Percentiles rank a stretch among this genome's conserved stretches.
These are phyloP conservation scores for Patagioenas fasciata DNA, from an alignment of 2,113 vertebrate genomes.

Conservation along the genomic window DNA sequence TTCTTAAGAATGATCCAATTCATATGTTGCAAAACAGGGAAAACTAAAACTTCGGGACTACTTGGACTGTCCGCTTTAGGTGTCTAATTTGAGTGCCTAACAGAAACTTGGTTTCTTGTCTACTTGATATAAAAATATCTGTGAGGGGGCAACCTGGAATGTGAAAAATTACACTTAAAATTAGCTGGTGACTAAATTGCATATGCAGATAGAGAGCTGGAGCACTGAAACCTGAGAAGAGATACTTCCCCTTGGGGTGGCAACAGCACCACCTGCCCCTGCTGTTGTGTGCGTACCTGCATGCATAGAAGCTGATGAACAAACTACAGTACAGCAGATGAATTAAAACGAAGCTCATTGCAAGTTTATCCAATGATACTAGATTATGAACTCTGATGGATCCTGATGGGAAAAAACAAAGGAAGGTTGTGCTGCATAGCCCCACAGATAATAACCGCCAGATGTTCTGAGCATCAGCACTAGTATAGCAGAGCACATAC, in stretches of 20 bases:
- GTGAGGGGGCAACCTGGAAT: background rate
- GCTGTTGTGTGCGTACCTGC: background rate
- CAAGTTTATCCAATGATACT: background rate
- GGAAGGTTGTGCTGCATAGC: background rate
- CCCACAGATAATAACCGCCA: background rate
- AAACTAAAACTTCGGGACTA: background rate
- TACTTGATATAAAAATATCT: fast-evolving
- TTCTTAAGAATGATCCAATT: background rate
- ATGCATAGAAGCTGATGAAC: background rate
- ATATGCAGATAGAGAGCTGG: background rate
- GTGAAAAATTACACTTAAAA: background rate
- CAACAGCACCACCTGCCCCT: background rate
- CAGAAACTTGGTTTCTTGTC: background rate
- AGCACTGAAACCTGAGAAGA: background rate
- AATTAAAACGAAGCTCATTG: background rate
- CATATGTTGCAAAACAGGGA: background rate
- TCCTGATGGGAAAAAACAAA: background rate
- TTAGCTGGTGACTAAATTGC: background rate
- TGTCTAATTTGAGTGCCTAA: background rate
- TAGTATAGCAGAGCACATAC: background rate
- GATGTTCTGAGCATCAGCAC: background rate
- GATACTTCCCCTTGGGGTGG: background rate
- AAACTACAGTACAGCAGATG: background rate
- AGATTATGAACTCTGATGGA: background rate
- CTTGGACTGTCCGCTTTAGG: background rate